A percentile compares a stretch with the other conserved stretches of the same genome.
Evolutionary conservation across 1,140 invertebrate species (phyloP).

Genomic region (Ridgeia piscesae): DNA sequence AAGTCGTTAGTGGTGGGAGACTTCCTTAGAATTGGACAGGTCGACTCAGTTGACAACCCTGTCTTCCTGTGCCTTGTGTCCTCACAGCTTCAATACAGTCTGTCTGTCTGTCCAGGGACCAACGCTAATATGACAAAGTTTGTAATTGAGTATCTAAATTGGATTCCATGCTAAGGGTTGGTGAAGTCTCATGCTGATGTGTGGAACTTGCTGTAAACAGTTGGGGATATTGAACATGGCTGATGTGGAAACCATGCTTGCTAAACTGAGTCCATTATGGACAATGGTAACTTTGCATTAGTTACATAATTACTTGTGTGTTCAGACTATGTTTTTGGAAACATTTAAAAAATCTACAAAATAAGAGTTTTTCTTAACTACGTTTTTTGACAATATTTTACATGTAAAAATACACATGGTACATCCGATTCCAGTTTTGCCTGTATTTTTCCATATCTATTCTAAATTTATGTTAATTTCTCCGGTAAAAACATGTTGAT

Average conservation of each 20-base stretch:
- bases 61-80: not conserved
- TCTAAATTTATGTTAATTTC: too few relatives aligned
- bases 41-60: not conserved
- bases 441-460: too few relatives aligned
- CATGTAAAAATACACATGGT: too few relatives aligned
- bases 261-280: too few relatives aligned
- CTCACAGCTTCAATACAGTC: not conserved
- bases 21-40: not conserved
- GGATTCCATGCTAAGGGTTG: not conserved
- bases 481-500: too few relatives aligned
- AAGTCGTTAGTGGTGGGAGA: not conserved
- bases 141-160: not conserved
- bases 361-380: too few relatives aligned
- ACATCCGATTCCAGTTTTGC: too few relatives aligned
- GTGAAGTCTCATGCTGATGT: not conserved
- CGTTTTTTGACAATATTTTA: too few relatives aligned
- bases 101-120: not conserved
- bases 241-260: not conserved
- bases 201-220: not conserved
- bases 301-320: too few relatives aligned
- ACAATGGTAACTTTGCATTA: too few relatives aligned
- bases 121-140: not conserved
- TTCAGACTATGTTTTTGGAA: too few relatives aligned
- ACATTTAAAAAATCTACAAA: too few relatives aligned
- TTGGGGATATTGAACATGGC: not conserved